A percentile compares a stretch with the other conserved stretches of the same genome.
These are phyloP conservation scores for Cylas formicarius DNA, from an alignment of 1,140 invertebrate genomes.

Conservation along the genomic window DNA sequence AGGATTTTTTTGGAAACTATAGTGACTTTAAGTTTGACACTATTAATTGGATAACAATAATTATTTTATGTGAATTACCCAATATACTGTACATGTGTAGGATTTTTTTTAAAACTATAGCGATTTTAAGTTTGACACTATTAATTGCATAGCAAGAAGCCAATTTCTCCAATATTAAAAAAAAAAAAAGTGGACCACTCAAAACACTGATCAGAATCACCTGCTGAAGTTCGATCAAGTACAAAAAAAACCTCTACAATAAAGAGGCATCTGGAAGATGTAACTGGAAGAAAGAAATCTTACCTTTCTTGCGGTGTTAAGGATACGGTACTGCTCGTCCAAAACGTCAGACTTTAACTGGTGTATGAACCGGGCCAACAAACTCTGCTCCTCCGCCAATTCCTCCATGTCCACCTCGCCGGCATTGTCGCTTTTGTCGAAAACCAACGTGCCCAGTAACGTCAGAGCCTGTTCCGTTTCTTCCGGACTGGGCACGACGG, in stretches of 20 bases:
- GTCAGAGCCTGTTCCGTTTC: conserved; percentile 47
- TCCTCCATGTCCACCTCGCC: conserved; percentile 82
- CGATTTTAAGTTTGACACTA: no score
- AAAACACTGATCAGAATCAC: not conserved
- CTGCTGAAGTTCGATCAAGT: not conserved
- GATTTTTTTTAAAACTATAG: no score
- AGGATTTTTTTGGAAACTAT: no score
- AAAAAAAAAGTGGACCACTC: no score
- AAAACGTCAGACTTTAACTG: conserved; percentile 77
- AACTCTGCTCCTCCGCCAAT: conserved; percentile 92
- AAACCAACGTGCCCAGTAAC: conserved; percentile 75
- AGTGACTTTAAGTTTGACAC: no score
- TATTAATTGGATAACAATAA: no score
- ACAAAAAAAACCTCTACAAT: not conserved
- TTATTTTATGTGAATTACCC: no score
- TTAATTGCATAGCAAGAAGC: no score
- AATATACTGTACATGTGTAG: no score
- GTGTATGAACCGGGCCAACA: conserved; percentile 86
- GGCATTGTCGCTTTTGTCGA: conserved; percentile 75
- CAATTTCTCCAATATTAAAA: no score
- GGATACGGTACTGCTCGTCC: conserved; percentile 90
- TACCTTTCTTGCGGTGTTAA: conserved; percentile 78
- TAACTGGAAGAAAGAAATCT: not conserved
- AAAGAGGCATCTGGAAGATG: no score
- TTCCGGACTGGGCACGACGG: conserved; percentile 79